Evolutionary conservation across 2,888 invertebrate species (phyloP), one percentile per base, ranked within the genome.

Genomic region (Chelonus formosanus): DNA sequence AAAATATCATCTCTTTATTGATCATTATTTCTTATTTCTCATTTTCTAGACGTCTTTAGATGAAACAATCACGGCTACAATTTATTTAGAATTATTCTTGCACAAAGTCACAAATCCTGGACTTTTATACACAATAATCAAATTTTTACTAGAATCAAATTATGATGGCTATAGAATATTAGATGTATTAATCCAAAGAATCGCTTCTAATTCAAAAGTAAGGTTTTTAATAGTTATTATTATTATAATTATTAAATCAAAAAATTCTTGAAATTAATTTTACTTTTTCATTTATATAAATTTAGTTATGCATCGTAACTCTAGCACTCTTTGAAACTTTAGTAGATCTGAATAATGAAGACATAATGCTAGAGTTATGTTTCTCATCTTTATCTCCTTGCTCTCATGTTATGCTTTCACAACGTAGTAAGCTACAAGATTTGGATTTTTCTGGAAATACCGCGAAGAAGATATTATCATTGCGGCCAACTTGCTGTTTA

Each of bases 261-360:
- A 31, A 62, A 40, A 10, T 50, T 10, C 10, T 56, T 32, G 56
- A 40, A 5, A 36, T 60, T 20, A 10, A 40, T 61, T 57, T 60
- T 60, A 35, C 40, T 57, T 53, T 32, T 50, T 31, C 60, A 58
- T 20, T 40, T 54, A 64, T 63, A 58, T 52, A n/a, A 7, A 10
- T 70, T 67, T 86, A 92, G 90, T 84, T 94, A 10, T 94, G 96
- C 71, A 88, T 97, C 76, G 95, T 97, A 6, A 94, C 97, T 0
- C 86, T 98, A 75, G 92, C 95, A 0, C 85, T 98, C 7, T 94
- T 98, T 84, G 93, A 96, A 82, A 96, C 96, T 0, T 86, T 98
- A 68, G 88, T 98, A 60, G 92, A 94, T 76, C 86, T 98, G 69
- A 94, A 97, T 84, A 97, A 96, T 85, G 98, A 98, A 85, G 98